These are phyloP conservation scores for Cantharis lateralis DNA, from an alignment of 2,888 invertebrate species.

Conservation along the genomic window DNA sequence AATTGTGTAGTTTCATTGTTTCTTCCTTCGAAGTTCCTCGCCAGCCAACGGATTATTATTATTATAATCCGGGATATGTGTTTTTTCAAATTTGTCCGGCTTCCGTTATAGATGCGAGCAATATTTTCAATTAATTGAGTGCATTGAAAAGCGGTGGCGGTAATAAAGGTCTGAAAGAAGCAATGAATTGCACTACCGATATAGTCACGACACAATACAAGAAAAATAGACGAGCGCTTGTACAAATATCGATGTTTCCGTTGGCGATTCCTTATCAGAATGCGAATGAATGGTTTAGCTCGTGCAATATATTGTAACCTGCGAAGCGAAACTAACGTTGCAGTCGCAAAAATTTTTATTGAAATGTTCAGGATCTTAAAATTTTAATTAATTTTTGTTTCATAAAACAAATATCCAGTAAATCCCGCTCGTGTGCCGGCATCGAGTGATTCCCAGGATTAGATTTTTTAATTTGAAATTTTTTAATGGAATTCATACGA, in stretches of 20 bases:
- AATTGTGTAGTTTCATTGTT: conserved; percentile 29
- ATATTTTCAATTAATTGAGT: conserved; percentile 30
- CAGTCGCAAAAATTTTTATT: conserved; percentile 34
- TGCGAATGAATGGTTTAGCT: conserved; percentile 43
- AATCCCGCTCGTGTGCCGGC: not conserved
- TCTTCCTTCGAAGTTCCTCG: not conserved
- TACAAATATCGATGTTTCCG: conserved; percentile 41
- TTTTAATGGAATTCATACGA: not conserved
- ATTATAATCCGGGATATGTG: not conserved
- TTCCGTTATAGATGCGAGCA: conserved; percentile 24
- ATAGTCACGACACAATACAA: conserved; percentile 28
- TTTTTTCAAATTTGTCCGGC: conserved; percentile 22
- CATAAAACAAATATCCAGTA: not conserved
- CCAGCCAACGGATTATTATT: not conserved
- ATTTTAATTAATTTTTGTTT: not conserved
- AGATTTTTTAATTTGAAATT: not conserved
- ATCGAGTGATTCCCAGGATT: not conserved
- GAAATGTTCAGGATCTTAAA: conserved; percentile 9
- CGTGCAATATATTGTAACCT: conserved; percentile 42
- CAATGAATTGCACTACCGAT: conserved; percentile 29
- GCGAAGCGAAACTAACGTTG: conserved; percentile 41
- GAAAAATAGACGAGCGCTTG: conserved; percentile 33
- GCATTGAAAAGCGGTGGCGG: conserved; percentile 19
- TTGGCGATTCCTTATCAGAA: conserved; percentile 43
- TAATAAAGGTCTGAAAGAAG: conserved; percentile 25